Percentiles rank a stretch among this genome's conserved stretches.
phyloP scores from a whole-genome alignment of 2,113 vertebrate genomes.

The Spizaetus ornatus region DNA sequence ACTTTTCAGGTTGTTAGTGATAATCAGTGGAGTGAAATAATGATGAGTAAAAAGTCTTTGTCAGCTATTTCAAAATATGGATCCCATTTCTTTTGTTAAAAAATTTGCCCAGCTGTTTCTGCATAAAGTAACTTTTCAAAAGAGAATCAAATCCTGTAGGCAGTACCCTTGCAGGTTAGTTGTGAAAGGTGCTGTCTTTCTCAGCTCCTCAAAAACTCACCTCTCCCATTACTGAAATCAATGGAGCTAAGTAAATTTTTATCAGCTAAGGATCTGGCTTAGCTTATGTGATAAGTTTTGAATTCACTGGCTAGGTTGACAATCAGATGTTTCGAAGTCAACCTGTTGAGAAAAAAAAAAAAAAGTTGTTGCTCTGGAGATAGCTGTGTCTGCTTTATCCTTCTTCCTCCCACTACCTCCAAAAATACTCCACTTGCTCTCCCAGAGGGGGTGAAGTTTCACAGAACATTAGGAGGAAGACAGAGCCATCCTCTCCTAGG shows the following conservation, averaged over 20 bases:
- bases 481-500: neutral
- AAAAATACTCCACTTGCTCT: neutral
- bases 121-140: neutral
- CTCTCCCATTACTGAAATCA: neutral
- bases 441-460: neutral
- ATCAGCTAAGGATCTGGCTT: neutral
- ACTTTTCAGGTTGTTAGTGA: neutral
- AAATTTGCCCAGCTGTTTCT: neutral
- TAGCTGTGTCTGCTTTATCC: neutral
- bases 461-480: neutral
- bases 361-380: neutral
- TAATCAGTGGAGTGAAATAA: neutral
- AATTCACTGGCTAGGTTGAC: neutral
- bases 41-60: neutral
- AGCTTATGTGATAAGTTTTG: neutral
- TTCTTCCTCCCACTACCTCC: neutral
- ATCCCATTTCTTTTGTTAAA: neutral
- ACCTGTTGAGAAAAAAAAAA: neutral
- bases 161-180: neutral
- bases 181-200: neutral
- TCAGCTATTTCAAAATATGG: neutral
- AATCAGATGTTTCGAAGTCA: conserved; percentile 1
- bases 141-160: neutral
- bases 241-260: neutral
- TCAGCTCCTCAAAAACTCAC: neutral